Evolutionary conservation across 2,888 invertebrate species (phyloP).

Genomic region (Helicoverpa assulta): DNA sequence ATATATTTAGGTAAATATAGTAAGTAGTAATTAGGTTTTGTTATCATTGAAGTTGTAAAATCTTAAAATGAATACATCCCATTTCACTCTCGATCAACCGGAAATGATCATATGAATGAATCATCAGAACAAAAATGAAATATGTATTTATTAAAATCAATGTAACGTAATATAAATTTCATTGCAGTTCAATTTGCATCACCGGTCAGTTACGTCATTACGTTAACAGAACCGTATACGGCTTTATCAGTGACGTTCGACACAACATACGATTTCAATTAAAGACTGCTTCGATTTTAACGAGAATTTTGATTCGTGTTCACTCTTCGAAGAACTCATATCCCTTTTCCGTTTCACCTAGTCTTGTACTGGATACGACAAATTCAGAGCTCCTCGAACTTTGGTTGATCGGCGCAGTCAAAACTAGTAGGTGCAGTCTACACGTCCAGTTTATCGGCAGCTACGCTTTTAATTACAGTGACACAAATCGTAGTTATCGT

Average conservation of each 20-base stretch:
- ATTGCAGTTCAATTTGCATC: constrained; percentile 76
- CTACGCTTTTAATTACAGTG: constrained; percentile 89
- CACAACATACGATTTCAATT: constrained; percentile 90
- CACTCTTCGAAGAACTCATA: constrained; percentile 75
- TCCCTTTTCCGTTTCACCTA: constrained; percentile 61
- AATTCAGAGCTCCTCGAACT: constrained; percentile 70
- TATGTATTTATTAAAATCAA: constrained; percentile 36
- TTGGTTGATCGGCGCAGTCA: constrained; percentile 83
- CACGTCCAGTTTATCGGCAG: constrained; percentile 87
- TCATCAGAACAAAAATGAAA: constrained; percentile 34
- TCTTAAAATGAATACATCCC: constrained; percentile 62
- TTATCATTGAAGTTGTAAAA: constrained; percentile 68
- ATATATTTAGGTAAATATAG: constrained; percentile 66
- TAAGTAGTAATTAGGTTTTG: constrained; percentile 61
- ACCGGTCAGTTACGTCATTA: constrained; percentile 68
- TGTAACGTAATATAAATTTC: constrained; percentile 50
- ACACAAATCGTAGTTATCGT: constrained; percentile 90
- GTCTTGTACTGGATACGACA: constrained; percentile 60
- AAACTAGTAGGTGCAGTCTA: constrained; percentile 84
- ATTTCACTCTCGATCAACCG: constrained; percentile 30
- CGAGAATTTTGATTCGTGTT: constrained; percentile 81
- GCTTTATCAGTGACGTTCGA: constrained; percentile 83
- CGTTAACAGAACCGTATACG: constrained; percentile 74
- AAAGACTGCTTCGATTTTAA: constrained; percentile 85
- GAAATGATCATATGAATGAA: constrained; percentile 12